Evolutionary conservation across 2,888 invertebrate species (phyloP).

Genomic region (Pheosia gnoma): DNA sequence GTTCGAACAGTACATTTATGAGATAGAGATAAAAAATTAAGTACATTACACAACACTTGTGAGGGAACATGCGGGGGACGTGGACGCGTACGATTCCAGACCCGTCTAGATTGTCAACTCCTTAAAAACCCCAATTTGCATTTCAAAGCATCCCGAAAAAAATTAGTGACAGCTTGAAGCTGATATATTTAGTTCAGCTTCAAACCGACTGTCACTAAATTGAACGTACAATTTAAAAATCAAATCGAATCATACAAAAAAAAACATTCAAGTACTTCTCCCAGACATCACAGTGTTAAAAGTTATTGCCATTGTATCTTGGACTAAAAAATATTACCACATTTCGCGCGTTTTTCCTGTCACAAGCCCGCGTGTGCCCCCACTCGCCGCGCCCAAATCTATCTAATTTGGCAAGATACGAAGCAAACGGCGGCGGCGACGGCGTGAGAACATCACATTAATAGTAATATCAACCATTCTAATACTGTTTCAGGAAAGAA

Average conservation of each 20-base stretch:
- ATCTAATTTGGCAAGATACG: slow-evolving; percentile 71
- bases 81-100: slow-evolving; percentile 3
- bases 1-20: slow-evolving; percentile 43
- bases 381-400: slow-evolving; percentile 37
- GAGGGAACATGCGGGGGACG: slow-evolving; percentile 30
- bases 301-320: no score
- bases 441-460: slow-evolving; percentile 65
- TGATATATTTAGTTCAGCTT: no score
- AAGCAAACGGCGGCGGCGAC: slow-evolving; percentile 57
- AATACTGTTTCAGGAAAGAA: slow-evolving; percentile 74
- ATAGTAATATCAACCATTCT: slow-evolving; percentile 65
- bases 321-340: slow-evolving; percentile 10
- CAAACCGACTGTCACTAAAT: no score
- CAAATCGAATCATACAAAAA: no score
- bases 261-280: no score
- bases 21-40: slow-evolving; percentile 65
- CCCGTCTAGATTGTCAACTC: no score
- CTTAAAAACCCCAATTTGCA: no score
- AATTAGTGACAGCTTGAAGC: no score
- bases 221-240: no score
- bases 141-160: no score
- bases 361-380: slow-evolving; percentile 27
- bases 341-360: neutral
- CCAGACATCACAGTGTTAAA: no score
- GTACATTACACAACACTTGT: slow-evolving; percentile 58